phyloP scores from a whole-genome alignment of 2,888 invertebrate genomes.

The Hirtodrosophila trivittata region DNA sequence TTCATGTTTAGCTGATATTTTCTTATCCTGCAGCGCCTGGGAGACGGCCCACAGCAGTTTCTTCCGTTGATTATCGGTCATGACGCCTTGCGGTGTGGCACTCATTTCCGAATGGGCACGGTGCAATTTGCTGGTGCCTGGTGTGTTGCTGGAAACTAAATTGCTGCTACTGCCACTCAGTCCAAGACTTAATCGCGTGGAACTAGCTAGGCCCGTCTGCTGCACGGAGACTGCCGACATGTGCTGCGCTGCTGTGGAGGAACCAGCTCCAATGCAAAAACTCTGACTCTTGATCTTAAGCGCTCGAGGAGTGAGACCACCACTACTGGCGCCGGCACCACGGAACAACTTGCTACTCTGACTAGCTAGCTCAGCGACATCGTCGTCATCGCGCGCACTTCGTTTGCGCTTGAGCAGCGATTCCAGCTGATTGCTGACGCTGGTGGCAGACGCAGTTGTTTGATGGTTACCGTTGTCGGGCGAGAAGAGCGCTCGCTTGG shows the following conservation, averaged over 20 bases:
- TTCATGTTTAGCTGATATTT: slow-evolving; percentile 87
- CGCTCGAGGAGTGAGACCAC: slow-evolving; percentile 79
- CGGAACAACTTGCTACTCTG: slow-evolving; percentile 75
- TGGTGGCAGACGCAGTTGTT: slow-evolving; percentile 22
- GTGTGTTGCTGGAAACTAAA: slow-evolving; percentile 42
- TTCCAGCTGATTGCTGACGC: slow-evolving; percentile 62
- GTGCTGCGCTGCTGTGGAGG: slow-evolving; percentile 58
- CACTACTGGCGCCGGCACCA: slow-evolving; percentile 40
- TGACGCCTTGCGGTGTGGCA: slow-evolving; percentile 59
- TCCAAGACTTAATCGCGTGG: slow-evolving; percentile 36
- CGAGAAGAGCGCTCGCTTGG: slow-evolving; percentile 88
- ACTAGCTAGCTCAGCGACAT: slow-evolving; percentile 62
- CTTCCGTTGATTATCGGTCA: slow-evolving; percentile 84
- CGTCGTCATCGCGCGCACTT: slow-evolving; percentile 66
- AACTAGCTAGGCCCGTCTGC: slow-evolving; percentile 11
- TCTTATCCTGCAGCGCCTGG: slow-evolving; percentile 89
- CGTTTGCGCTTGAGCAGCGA: slow-evolving; percentile 81
- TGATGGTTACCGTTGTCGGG: slow-evolving; percentile 83
- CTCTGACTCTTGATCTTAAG: slow-evolving; percentile 83
- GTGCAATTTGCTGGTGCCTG: slow-evolving; percentile 58
- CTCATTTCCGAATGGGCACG: slow-evolving; percentile 76
- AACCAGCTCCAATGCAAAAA: slow-evolving; percentile 82
- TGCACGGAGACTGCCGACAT: slow-evolving; percentile 10
- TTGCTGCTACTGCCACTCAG: slow-evolving; percentile 58
- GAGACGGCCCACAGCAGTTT: slow-evolving; percentile 93